These are phyloP conservation scores for Rhopalosiphum padi DNA, from an alignment of 1,140 invertebrate species.

Conservation along the genomic window DNA sequence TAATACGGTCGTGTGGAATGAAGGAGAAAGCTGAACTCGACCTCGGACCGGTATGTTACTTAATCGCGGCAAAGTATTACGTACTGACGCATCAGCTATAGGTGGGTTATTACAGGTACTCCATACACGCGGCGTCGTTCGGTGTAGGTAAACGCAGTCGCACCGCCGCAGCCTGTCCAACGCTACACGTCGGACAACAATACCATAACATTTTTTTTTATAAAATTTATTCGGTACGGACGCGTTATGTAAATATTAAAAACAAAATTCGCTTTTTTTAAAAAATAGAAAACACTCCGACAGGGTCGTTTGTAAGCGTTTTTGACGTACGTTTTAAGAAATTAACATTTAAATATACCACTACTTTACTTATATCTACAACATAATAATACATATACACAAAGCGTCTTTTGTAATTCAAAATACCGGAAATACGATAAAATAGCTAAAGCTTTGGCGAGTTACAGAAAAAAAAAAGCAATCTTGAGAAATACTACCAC, in stretches of 20 bases:
- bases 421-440: background rate
- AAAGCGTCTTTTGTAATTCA: background rate
- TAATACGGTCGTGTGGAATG: background rate
- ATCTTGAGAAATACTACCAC: background rate
- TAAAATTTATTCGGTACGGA: background rate
- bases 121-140: background rate
- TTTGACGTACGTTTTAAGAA: background rate
- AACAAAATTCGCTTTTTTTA: background rate
- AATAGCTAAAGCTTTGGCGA: background rate
- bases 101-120: background rate
- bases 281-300: background rate
- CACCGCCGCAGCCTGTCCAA: background rate
- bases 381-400: no score
- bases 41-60: conserved; percentile 55
- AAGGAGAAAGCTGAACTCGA: conserved; percentile 57
- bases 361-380: background rate
- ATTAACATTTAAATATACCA: background rate
- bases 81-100: conserved; percentile 26
- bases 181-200: background rate
- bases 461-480: background rate
- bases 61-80: conserved; percentile 30
- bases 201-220: background rate
- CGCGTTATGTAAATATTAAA: background rate
- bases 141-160: background rate
- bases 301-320: background rate